These are phyloP conservation scores for Meandrina meandrites DNA, from an alignment of 92 coral and sea anemone species.

Conservation along the genomic window DNA sequence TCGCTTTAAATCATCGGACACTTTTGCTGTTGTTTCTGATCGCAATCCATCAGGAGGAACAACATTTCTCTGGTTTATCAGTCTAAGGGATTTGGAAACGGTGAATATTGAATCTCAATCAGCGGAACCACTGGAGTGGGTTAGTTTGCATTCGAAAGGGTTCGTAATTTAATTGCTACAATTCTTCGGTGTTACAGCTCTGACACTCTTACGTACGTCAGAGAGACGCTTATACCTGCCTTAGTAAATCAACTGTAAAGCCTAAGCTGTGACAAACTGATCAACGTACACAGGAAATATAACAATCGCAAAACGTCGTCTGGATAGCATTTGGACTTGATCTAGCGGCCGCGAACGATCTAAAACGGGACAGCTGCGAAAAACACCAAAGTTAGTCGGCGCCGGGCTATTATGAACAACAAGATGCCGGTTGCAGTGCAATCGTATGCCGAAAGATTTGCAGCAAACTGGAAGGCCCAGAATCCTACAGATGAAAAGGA, in stretches of 20 bases:
- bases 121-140: slow-evolving; percentile 3
- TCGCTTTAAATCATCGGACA: not conserved
- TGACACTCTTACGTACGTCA: slow-evolving; percentile 7
- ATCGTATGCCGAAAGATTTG: slow-evolving; percentile 94
- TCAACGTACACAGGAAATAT: not conserved
- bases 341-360: slow-evolving; percentile 8
- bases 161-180: slow-evolving; percentile 33
- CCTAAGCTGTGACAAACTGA: not conserved
- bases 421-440: slow-evolving; percentile 80
- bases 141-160: slow-evolving; percentile 60
- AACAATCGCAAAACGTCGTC: not conserved
- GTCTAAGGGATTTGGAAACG: not conserved
- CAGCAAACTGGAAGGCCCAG: slow-evolving; percentile 96
- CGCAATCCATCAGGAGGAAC: not conserved
- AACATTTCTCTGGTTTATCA: not conserved
- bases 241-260: slow-evolving; percentile 31
- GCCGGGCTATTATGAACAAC: slow-evolving; percentile 63
- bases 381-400: not conserved
- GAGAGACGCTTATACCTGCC: not conserved
- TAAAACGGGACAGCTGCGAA: slow-evolving; percentile 37
- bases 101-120: not conserved
- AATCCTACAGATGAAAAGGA: slow-evolving; percentile 77
- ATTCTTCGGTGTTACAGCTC: not conserved
- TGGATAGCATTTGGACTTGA: not conserved
- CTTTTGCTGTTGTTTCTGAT: not conserved